Conservation (phyloP, 2,888 invertebrate species). For the Molorchus minor region DNA sequence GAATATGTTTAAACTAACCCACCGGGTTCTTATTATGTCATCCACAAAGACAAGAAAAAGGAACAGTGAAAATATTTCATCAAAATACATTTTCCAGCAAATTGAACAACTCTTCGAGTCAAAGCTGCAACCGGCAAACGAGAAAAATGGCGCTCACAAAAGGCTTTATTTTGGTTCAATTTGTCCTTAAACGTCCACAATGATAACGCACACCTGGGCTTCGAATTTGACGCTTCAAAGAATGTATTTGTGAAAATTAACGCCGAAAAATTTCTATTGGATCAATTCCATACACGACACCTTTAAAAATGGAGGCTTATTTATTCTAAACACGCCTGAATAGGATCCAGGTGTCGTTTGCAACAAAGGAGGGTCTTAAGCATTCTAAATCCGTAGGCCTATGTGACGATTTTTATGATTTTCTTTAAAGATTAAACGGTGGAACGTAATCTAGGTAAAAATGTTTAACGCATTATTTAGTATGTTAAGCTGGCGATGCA, state of each 20-base stretch:
- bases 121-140: slow-evolving; percentile 20
- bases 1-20: too few relatives aligned
- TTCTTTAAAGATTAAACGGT: slow-evolving; percentile 8
- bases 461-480: neutral
- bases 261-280: slow-evolving; percentile 36
- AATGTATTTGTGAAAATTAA: slow-evolving; percentile 37
- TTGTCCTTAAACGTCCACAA: slow-evolving; percentile 59
- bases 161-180: slow-evolving; percentile 55
- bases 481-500: neutral
- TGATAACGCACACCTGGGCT: slow-evolving; percentile 45
- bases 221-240: slow-evolving; percentile 39
- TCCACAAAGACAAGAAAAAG: too few relatives aligned
- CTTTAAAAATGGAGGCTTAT: slow-evolving; percentile 44
- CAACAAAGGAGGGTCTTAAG: slow-evolving; percentile 26
- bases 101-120: slow-evolving; percentile 36
- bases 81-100: slow-evolving; percentile 38
- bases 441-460: slow-evolving; percentile 7
- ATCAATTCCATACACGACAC: slow-evolving; percentile 37
- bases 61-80: neutral
- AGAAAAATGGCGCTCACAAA: slow-evolving; percentile 31
- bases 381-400: slow-evolving; percentile 23
- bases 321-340: slow-evolving; percentile 48
- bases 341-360: slow-evolving; percentile 45
- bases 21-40: too few relatives aligned
- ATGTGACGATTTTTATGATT: slow-evolving; percentile 17